Conservation (phyloP, 2,113 vertebrate species). For the Microcebus tavaratra region DNA sequence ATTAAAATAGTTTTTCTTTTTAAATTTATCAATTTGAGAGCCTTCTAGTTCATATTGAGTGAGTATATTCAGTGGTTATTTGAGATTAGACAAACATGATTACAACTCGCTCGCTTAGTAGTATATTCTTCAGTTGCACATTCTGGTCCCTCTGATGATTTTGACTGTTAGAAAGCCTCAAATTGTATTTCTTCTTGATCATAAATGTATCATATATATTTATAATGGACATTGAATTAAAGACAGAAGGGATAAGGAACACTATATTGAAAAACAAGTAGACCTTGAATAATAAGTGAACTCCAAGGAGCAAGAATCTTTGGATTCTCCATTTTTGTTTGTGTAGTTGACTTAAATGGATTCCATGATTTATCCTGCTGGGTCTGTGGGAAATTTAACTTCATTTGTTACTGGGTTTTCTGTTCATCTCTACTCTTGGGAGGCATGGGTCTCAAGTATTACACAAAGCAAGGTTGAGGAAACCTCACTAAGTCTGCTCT, state of each 20-base stretch:
- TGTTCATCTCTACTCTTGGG: not conserved
- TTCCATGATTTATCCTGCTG: not conserved
- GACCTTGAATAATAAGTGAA: not conserved
- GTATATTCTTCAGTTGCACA: not conserved
- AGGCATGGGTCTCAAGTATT: not conserved
- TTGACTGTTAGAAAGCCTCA: not conserved
- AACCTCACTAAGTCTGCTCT: not conserved
- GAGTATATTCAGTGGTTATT: not conserved
- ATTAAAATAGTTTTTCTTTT: not conserved
- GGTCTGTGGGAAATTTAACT: not conserved
- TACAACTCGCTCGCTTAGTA: not conserved
- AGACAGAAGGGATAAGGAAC: not conserved
- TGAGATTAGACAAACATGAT: not conserved
- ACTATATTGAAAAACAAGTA: not conserved
- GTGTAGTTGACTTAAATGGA: not conserved
- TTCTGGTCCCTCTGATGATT: not conserved
- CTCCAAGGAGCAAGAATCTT: not conserved
- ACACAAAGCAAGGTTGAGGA: not conserved
- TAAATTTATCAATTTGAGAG: not conserved
- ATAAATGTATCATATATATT: not conserved
- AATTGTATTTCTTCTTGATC: not conserved
- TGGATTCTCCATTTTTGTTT: not conserved
- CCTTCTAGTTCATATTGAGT: not conserved
- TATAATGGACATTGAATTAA: not conserved
- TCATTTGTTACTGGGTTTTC: not conserved